Evolutionary conservation across 2,797 vertebrate genomes (phyloP).

Genomic region (Molossus alvarezi): DNA sequence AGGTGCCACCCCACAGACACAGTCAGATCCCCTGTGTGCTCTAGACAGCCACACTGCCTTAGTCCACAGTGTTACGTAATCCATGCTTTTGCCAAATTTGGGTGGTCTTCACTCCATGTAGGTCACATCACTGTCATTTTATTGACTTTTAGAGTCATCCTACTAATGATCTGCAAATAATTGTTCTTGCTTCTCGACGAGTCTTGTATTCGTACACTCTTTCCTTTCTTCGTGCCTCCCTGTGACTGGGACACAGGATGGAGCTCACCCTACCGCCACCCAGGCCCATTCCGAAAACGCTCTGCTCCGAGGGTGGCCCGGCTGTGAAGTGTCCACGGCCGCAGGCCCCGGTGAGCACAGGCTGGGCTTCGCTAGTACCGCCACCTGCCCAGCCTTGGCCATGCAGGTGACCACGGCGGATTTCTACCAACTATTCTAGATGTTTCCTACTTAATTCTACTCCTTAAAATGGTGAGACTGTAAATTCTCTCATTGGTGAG

Average conservation of each 20-base stretch:
- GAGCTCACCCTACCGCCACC: accelerated
- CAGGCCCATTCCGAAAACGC: neutral
- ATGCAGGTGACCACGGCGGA: too few relatives aligned
- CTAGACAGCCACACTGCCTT: neutral
- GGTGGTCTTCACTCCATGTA: neutral
- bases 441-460: neutral
- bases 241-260: neutral
- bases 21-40: neutral
- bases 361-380: neutral
- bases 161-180: neutral
- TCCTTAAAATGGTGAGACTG: neutral
- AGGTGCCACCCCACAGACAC: accelerated
- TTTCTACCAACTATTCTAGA: neutral
- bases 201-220: neutral
- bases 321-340: neutral
- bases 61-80: neutral
- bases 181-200: neutral
- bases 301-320: neutral
- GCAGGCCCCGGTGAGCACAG: too few relatives aligned
- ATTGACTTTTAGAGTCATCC: neutral
- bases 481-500: neutral
- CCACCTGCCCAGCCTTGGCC: neutral
- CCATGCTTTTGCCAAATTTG: neutral
- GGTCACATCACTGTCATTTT: neutral
- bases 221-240: neutral